Evolutionary conservation across 1,140 invertebrate genomes (phyloP).

Genomic region (Pogonomyrmex californicus): DNA sequence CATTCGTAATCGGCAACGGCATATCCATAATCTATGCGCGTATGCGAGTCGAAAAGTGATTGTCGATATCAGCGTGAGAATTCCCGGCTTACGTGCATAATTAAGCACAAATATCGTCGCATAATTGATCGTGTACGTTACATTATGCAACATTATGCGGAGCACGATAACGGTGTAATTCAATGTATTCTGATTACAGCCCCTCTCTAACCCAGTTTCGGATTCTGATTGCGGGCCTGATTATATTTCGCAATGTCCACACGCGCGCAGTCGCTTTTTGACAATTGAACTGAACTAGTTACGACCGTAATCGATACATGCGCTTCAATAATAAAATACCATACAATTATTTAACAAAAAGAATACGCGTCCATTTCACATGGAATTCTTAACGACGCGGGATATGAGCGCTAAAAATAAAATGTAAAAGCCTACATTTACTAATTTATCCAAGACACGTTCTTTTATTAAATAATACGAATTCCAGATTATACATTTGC

Average conservation of each 20-base stretch:
- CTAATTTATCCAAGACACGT: neutral
- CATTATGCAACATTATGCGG: conserved; percentile 74
- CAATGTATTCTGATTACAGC: conserved; percentile 73
- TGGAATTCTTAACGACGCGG: neutral
- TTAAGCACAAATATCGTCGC: conserved; percentile 75
- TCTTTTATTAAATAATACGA: neutral
- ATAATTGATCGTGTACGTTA: conserved; percentile 71
- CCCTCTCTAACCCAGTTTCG: conserved; percentile 68
- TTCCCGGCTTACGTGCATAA: conserved; percentile 75
- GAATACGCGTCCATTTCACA: conserved; percentile 32
- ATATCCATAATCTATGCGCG: conserved; percentile 66
- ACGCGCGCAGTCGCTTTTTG: conserved; percentile 34
- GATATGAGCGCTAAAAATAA: neutral
- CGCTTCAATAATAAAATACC: conserved; percentile 43
- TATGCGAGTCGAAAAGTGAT: conserved; percentile 74
- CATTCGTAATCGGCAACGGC: conserved; percentile 54
- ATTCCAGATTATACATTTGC: neutral
- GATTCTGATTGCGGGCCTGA: conserved; percentile 39
- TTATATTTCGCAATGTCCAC: conserved; percentile 39
- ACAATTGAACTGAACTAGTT: conserved; percentile 49
- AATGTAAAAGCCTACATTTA: neutral
- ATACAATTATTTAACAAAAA: neutral
- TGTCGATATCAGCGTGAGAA: conserved; percentile 72
- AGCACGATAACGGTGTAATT: conserved; percentile 73
- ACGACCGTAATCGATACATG: conserved; percentile 17